Evolutionary conservation across 2,888 invertebrate species (phyloP).

Genomic region (Lathronympha strigana): DNA sequence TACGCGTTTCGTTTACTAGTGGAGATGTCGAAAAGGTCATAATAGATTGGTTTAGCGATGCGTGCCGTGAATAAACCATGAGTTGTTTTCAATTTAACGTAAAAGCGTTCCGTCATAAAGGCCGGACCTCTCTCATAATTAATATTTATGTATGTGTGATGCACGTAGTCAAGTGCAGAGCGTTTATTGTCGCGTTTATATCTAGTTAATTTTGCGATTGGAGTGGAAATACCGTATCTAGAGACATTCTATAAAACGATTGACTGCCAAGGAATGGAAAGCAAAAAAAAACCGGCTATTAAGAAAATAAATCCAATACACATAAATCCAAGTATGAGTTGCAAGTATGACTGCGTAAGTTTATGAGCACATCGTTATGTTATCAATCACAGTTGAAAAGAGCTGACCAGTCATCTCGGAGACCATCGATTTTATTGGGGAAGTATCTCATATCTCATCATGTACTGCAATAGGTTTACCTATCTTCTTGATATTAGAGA

Average conservation of each 20-base stretch:
- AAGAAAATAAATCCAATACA: not conserved
- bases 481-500: too few relatives aligned
- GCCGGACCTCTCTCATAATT: slow-evolving; percentile 70
- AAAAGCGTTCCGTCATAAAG: slow-evolving; percentile 80
- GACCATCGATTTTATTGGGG: slow-evolving; percentile 20
- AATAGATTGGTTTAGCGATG: slow-evolving; percentile 60
- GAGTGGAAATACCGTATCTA: too few relatives aligned
- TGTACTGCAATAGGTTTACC: not conserved
- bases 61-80: slow-evolving; percentile 80
- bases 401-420: slow-evolving; percentile 36
- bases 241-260: too few relatives aligned
- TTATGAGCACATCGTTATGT: slow-evolving; percentile 30
- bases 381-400: slow-evolving; percentile 33
- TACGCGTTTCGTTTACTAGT: slow-evolving; percentile 40
- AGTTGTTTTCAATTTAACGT: slow-evolving; percentile 82
- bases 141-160: slow-evolving; percentile 68
- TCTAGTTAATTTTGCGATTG: slow-evolving; percentile 16
- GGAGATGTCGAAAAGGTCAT: slow-evolving; percentile 60
- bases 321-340: slow-evolving; percentile 9
- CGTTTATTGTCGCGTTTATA: slow-evolving; percentile 22
- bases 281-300: too few relatives aligned
- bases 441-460: not conserved
- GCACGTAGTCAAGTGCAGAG: slow-evolving; percentile 47
- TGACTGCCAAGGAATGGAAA: not conserved
- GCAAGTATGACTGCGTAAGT: slow-evolving; percentile 24